phyloP scores from a whole-genome alignment of 1,140 invertebrate species.

The Lepidotrigona ventralis region DNA sequence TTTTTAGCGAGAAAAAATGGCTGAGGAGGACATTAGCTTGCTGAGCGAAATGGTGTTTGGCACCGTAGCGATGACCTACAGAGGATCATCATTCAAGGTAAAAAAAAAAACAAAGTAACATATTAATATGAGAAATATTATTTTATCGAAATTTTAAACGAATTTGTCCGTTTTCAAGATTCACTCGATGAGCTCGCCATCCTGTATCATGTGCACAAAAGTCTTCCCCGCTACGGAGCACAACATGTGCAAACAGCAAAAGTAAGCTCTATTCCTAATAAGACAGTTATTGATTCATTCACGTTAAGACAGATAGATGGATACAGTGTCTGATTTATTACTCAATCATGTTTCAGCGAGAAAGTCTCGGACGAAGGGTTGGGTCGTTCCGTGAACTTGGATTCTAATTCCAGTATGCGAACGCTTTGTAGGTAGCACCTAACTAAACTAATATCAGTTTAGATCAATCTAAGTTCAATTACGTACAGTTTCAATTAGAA shows the following conservation, averaged over 20 bases:
- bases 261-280: constrained; percentile 58
- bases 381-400: constrained; percentile 62
- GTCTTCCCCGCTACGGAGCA: constrained; percentile 83
- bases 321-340: constrained; percentile 12
- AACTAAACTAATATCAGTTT: not conserved
- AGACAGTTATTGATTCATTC: constrained; percentile 8
- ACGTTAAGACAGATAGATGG: not conserved
- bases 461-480: not conserved
- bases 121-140: not conserved
- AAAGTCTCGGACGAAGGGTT: constrained; percentile 69
- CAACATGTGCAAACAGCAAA: constrained; percentile 70
- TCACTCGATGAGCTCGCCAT: constrained; percentile 86
- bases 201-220: constrained; percentile 87
- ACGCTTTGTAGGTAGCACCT: constrained; percentile 65
- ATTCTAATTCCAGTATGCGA: constrained; percentile 69
- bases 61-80: constrained; percentile 91
- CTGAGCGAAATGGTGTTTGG: constrained; percentile 95
- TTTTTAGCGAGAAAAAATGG: constrained; percentile 66
- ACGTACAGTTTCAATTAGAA: not conserved
- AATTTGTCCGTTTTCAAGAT: constrained; percentile 76
- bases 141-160: not conserved
- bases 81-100: constrained; percentile 89
- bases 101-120: constrained; percentile 59
- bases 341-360: constrained; percentile 63
- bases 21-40: constrained; percentile 85